These are phyloP conservation scores for Cyclophora albipunctata DNA, from an alignment of 2,888 invertebrate genomes.

Conservation along the genomic window DNA sequence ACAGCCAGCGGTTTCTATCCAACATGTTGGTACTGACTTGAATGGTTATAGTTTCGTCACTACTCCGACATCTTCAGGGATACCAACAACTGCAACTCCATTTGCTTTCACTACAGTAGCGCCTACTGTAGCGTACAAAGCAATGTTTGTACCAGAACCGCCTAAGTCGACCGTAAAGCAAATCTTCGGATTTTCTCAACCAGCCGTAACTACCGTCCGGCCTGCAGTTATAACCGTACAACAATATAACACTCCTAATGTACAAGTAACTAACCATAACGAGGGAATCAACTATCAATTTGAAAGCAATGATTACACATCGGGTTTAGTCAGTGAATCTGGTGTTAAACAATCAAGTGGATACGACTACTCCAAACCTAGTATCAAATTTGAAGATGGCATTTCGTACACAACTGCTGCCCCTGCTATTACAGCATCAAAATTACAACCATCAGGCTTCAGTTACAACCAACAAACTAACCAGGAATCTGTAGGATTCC, in stretches of 20 bases:
- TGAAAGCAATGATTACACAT: conserved; percentile 28
- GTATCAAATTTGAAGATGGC: conserved; percentile 54
- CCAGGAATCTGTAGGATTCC: conserved; percentile 44
- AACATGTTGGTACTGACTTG: conserved; percentile 52
- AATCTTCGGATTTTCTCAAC: conserved; percentile 61
- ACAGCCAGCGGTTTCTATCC: conserved; percentile 56
- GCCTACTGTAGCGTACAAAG: conserved; percentile 50
- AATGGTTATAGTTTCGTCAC: conserved; percentile 55
- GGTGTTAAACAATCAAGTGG: conserved; percentile 30
- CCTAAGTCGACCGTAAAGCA: conserved; percentile 60
- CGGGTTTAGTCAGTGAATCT: conserved; percentile 13
- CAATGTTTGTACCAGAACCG: conserved; percentile 50
- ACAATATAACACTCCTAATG: conserved; percentile 34
- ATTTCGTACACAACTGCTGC: conserved; percentile 47
- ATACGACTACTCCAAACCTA: conserved; percentile 53
- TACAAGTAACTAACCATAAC: conserved; percentile 41
- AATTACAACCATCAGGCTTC: conserved; percentile 51
- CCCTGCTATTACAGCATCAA: conserved; percentile 47
- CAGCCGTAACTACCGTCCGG: conserved; percentile 59
- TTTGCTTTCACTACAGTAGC: conserved; percentile 53
- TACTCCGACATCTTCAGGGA: conserved; percentile 58
- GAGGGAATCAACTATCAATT: conserved; percentile 44
- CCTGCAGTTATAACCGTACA: conserved; percentile 47
- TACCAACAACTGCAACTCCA: conserved; percentile 61
- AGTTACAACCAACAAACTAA: conserved; percentile 50